phyloP scores from a whole-genome alignment of 2,113 vertebrate species.

The Pangasianodon hypophthalmus region DNA sequence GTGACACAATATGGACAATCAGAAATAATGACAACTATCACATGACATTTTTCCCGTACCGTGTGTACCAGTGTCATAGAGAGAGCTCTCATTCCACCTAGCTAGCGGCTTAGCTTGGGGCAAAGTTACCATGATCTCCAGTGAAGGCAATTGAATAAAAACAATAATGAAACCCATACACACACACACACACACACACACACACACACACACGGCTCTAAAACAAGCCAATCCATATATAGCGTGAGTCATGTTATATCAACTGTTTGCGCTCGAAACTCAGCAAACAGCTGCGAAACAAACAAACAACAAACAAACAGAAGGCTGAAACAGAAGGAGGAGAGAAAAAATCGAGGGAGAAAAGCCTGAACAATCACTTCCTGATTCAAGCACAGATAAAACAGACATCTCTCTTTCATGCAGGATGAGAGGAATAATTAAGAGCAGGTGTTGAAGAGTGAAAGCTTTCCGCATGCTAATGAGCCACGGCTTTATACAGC shows the following conservation, averaged over 20 bases:
- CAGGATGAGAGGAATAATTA: conserved; percentile 47
- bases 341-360: background rate
- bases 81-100: background rate
- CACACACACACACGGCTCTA: background rate
- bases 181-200: background rate
- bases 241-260: conserved; percentile 6
- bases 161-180: background rate
- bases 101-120: background rate
- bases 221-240: background rate
- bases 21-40: background rate
- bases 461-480: conserved; percentile 34
- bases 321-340: background rate
- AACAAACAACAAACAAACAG: conserved; percentile 26
- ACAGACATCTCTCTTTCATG: conserved; percentile 49
- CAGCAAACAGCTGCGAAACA: conserved; percentile 19
- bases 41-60: background rate
- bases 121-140: background rate
- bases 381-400: conserved; percentile 47
- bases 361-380: background rate
- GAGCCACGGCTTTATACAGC: background rate
- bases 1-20: background rate
- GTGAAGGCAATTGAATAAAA: background rate
- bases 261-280: background rate
- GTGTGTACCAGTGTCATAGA: background rate
- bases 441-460: conserved; percentile 45